These are phyloP conservation scores for Acanthopagrus latus DNA, from an alignment of 2,797 vertebrate species.

Conservation along the genomic window DNA sequence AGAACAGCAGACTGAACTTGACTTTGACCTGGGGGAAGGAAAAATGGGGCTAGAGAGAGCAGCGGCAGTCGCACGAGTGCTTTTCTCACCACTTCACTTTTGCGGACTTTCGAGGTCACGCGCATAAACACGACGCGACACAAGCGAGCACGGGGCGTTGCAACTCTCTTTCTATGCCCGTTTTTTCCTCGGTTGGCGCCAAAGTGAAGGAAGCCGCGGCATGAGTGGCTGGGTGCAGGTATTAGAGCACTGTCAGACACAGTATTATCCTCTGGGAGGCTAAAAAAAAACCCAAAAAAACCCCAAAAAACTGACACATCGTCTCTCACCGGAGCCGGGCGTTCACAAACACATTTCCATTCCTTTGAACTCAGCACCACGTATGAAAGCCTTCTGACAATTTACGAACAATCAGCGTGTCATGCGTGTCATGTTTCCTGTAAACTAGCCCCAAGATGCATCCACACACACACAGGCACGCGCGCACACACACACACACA, in stretches of 20 bases:
- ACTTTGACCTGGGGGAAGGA: conserved; percentile 70
- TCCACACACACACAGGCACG: not conserved
- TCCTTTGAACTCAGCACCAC: conserved; percentile 72
- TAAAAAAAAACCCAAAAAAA: conserved; percentile 69
- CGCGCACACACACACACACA: conserved; percentile 19
- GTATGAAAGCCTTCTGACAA: conserved; percentile 71
- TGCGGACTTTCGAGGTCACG: conserved; percentile 41
- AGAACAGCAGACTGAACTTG: conserved; percentile 62
- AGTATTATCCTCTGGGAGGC: conserved; percentile 63
- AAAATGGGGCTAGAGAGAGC: conserved; percentile 53
- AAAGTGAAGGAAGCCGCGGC: conserved; percentile 34
- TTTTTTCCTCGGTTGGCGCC: conserved; percentile 31
- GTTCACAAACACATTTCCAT: conserved; percentile 76
- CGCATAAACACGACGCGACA: too few relatives aligned
- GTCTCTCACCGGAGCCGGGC: conserved; percentile 66
- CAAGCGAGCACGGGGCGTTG: too few relatives aligned
- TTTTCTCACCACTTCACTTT: conserved; percentile 59
- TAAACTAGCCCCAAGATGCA: conserved; percentile 63
- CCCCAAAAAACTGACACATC: conserved; percentile 75
- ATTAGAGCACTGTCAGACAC: conserved; percentile 57
- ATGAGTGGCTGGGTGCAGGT: conserved; percentile 56
- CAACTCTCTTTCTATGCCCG: conserved; percentile 31
- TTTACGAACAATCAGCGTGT: conserved; percentile 72
- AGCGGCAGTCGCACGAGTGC: conserved; percentile 50
- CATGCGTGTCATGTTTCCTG: conserved; percentile 64